Base-by-base conservation (phyloP, 2,888 invertebrate genomes). In the Coremacera marginata region DNA sequence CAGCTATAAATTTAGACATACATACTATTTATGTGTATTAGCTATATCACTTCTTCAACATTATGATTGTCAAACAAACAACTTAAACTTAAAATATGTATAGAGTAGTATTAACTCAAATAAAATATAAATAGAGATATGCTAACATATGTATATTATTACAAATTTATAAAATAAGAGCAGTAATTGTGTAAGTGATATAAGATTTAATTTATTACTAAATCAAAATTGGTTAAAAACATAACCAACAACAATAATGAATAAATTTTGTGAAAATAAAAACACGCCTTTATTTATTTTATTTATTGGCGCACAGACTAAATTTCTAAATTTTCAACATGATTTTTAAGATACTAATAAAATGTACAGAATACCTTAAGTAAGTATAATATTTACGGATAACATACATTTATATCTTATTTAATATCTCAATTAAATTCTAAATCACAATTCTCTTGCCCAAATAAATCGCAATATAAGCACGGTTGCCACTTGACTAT, bases 221-320 rank as follows among this genome's bases (percentile, higher is more conserved):
- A 60, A 27, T 67, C 22, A 44, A 44, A 22, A 67, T 22, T 67
- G 37, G 49, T 67, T 44, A 22, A 67, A 65, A 65, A n/a, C 63
- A 63, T 22, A 9, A 67, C 3, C 67, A 67, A 67, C 14, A 65
- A 31, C 11, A 37, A 65, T 37, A 37, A 44, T 22, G 9, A 67
- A 67, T 67, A 67, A 67, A 67, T 22, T 67, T 49, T 67, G 37
- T 37, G 44, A 67, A 34, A 67, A 49, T 11, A 67, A 49, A 44
- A 67, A 65, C 34, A 9, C 5, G 9, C 5, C 9, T 11, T 27
- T 27, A 22, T 27, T 60, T 8, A 27, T 31, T 60, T 31, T 14
- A 25, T 27, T 60, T 11, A 31, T 27, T 22, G 14, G 4, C 31
- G n/a, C 27, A 27, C 2, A 25, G 55, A 9, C 8, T 25, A 8